Base-by-base conservation (phyloP, 2,797 vertebrate species). In the Mallotus villosus region DNA sequence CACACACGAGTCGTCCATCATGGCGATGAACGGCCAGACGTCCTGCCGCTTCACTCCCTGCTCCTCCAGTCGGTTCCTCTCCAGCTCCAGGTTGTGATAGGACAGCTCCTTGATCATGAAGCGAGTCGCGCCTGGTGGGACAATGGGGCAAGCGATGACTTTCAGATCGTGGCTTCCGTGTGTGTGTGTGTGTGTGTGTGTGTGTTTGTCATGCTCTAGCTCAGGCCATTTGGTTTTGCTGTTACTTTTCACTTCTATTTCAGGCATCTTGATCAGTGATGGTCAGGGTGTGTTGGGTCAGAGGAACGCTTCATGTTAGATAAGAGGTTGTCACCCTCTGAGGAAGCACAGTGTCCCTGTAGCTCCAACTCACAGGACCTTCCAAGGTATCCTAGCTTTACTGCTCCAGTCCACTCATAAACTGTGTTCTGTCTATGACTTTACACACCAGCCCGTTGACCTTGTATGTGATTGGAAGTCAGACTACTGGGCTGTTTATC, bases 51-150 rank as follows among this genome's bases (percentile, higher is more conserved):
- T 96, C 51, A 97, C 85, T 2, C 96, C 97, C 75, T 97, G 92
- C 76, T 98, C 98, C 85, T 97, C 97, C 81, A 95, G 87, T 11
- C 97, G 94, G 88, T 97, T 98, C 73, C 97, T 93, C 81, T 99
- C 98, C 88, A 98, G 91, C 85, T 99, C 98, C 70, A 99, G 91
- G 85, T 99, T 99, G 82, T 99, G 97, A 86, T 98, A 97, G 0
- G 97, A 98, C 76, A 99, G 93, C 76, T 99, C 98, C 90, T 99
- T 99, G 86, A 99, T 99, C 84, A 99, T 95, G 86, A 98, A 99
- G 67, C 96, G 95, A 51, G 97, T 95, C 9, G 97, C 96, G 77
- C 97, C 98, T 99, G 82, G 63, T 99, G 82, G 63, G 78, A 81
- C 37, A 74, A 25, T 11, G 9, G 41, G 9, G 41, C 14, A 46